phyloP scores from a whole-genome alignment of 2,888 invertebrate genomes.

The Sarcophaga rosellei region DNA sequence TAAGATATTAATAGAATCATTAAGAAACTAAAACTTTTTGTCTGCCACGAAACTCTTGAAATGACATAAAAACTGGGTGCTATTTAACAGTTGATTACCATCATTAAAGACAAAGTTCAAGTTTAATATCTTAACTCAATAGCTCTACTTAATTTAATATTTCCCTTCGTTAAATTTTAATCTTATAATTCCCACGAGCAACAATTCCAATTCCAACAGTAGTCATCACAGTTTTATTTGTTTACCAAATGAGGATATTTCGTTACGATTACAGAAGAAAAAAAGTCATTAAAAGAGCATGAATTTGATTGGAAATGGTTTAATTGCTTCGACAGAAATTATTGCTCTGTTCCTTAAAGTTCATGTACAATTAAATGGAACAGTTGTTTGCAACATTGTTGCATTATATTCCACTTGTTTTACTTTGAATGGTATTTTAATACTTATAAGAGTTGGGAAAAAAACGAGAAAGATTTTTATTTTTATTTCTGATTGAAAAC shows the following conservation, averaged over 20 bases:
- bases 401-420: conserved; percentile 21
- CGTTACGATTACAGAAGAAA: too few species aligned
- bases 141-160: conserved; percentile 11
- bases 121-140: too few species aligned
- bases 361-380: neutral
- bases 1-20: too few species aligned
- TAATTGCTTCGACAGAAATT: conserved; percentile 48
- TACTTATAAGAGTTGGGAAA: neutral
- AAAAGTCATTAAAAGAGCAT: too few species aligned
- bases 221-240: conserved; percentile 35
- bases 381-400: conserved; percentile 51
- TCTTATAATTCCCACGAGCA: too few species aligned
- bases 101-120: too few species aligned
- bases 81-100: conserved; percentile 23
- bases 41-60: neutral
- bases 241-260: neutral
- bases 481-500: neutral
- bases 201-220: neutral
- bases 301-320: conserved; percentile 36
- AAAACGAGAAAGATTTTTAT: conserved; percentile 2
- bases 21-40: too few species aligned
- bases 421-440: conserved; percentile 9
- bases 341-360: neutral
- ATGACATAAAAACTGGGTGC: conserved; percentile 38
- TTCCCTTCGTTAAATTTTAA: neutral